Evolutionary conservation across 2,888 invertebrate genomes (phyloP).

Genomic region (Mesoligia furuncula): DNA sequence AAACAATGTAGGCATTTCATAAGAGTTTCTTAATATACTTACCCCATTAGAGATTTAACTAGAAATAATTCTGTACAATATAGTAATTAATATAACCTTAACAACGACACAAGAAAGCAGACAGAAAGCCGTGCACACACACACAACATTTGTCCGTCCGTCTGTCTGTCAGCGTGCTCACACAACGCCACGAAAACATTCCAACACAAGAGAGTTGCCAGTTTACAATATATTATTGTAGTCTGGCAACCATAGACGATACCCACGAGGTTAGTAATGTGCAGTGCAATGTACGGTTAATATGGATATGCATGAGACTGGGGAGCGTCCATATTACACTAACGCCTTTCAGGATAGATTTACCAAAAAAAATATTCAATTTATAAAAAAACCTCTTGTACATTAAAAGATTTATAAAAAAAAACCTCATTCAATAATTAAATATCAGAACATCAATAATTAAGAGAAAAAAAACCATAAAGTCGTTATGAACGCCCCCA

Average conservation of each 20-base stretch:
- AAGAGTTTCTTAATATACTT: constrained; percentile 30
- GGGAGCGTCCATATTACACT: constrained; percentile 60
- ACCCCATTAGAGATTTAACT: constrained; percentile 31
- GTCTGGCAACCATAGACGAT: constrained; percentile 48
- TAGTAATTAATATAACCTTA: constrained; percentile 20
- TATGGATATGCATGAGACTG: constrained; percentile 55
- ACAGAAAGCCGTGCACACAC: constrained; percentile 60
- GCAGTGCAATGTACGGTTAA: constrained; percentile 66
- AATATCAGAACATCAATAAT: not conserved
- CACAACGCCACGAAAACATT: constrained; percentile 54
- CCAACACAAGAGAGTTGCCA: constrained; percentile 49
- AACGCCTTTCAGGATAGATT: constrained; percentile 20
- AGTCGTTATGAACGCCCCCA: constrained; percentile 62
- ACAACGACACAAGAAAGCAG: constrained; percentile 57
- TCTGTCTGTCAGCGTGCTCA: constrained; percentile 49
- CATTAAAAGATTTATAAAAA: not conserved
- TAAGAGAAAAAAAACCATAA: constrained; percentile 24
- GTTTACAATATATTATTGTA: constrained; percentile 39
- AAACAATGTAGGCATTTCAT: not conserved
- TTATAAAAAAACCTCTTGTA: not conserved
- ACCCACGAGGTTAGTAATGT: constrained; percentile 61
- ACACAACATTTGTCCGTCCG: constrained; percentile 41
- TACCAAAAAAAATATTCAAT: not conserved
- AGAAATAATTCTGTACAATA: constrained; percentile 39
- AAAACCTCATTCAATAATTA: not conserved